These are phyloP conservation scores for Syrphus vitripennis DNA, from an alignment of 2,888 invertebrate species.

Conservation along the genomic window DNA sequence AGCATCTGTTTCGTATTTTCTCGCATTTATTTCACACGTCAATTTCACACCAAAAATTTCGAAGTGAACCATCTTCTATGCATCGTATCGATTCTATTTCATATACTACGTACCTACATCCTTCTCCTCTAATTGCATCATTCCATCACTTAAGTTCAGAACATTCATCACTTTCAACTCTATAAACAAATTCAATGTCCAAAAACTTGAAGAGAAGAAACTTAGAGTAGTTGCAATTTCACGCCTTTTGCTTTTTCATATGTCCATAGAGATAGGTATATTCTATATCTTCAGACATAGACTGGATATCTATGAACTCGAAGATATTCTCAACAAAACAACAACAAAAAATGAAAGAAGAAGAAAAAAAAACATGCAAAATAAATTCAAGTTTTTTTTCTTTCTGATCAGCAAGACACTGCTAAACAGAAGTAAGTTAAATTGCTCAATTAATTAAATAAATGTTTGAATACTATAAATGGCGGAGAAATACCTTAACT, in stretches of 20 bases:
- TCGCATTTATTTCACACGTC: background rate
- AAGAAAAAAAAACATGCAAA: background rate
- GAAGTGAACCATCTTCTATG: constrained; percentile 22
- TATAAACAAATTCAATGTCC: constrained; percentile 62
- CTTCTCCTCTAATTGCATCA: constrained; percentile 33
- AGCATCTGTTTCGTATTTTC: background rate
- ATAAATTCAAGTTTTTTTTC: background rate
- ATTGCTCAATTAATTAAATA: constrained; percentile 73
- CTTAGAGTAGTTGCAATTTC: constrained; percentile 52
- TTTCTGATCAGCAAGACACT: constrained; percentile 31
- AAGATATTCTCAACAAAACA: background rate
- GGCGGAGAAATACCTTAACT: background rate
- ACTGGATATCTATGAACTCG: background rate
- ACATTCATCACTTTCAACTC: constrained; percentile 53
- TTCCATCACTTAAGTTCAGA: constrained; percentile 46
- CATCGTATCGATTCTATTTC: constrained; percentile 23
- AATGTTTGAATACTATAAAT: constrained; percentile 59
- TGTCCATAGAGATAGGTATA: too few species aligned
- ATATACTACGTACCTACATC: background rate
- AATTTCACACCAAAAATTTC: background rate
- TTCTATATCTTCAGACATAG: too few species aligned
- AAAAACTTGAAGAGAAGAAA: constrained; percentile 47
- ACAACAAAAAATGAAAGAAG: background rate
- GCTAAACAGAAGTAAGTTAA: constrained; percentile 72
- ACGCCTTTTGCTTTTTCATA: constrained; percentile 53